Evolutionary conservation across 2,888 invertebrate genomes (phyloP).

Genomic region (Dastarcus helophoroides): DNA sequence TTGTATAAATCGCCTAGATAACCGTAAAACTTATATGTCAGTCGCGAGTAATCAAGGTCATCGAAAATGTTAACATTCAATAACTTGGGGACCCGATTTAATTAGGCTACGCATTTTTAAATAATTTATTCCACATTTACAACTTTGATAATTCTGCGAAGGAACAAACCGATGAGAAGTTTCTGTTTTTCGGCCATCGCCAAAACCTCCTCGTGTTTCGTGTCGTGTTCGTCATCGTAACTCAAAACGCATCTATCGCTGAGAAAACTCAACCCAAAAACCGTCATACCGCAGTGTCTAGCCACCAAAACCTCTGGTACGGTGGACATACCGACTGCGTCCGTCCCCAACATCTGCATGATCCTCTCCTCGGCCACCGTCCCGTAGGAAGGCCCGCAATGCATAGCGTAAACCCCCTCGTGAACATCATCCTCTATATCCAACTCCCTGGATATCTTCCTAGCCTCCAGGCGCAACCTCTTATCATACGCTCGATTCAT

Average conservation of each 20-base stretch:
- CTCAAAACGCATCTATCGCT: constrained; percentile 48
- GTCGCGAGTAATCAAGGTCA: no score
- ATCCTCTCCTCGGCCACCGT: constrained; percentile 81
- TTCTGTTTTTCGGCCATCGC: constrained; percentile 33
- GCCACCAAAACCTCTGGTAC: constrained; percentile 69
- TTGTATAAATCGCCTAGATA: no score
- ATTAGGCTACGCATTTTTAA: no score
- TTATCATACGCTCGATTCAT: constrained; percentile 76
- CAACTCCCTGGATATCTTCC: constrained; percentile 4
- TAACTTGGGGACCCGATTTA: no score
- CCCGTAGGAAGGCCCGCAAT: constrained; percentile 87
- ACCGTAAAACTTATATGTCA: no score
- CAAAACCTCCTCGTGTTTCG: constrained; percentile 82
- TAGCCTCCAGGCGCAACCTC: constrained; percentile 55
- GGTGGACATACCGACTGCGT: constrained; percentile 67
- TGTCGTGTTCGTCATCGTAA: constrained; percentile 50
- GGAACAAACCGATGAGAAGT: constrained; percentile 2
- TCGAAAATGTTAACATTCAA: no score
- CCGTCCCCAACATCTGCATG: constrained; percentile 63
- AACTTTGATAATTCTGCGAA: constrained; percentile 1
- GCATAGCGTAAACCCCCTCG: constrained; percentile 83
- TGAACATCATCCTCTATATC: constrained; percentile 44
- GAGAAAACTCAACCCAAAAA: constrained; percentile 81
- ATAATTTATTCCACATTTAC: no score
- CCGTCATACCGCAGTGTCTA: constrained; percentile 74